Percentiles rank a stretch among this genome's conserved stretches.
Evolutionary conservation across 2,113 vertebrate species (phyloP).

Genomic region (Trinectes maculatus): DNA sequence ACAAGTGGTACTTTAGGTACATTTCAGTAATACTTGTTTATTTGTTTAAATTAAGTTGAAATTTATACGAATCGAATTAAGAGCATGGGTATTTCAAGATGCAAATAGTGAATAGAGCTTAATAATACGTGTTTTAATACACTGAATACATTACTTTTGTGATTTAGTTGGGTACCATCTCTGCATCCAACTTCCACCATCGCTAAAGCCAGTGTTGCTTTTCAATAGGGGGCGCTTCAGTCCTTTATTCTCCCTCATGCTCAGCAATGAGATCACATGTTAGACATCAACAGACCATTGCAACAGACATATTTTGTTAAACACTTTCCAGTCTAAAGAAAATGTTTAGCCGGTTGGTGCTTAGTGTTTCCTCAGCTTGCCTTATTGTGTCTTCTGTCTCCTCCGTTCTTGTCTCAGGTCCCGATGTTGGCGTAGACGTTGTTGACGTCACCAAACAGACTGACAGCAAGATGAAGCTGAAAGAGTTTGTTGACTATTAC

Average conservation of each 20-base stretch:
- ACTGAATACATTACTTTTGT: too few species aligned
- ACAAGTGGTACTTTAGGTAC: too few species aligned
- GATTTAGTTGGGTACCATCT: too few species aligned
- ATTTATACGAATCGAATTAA: too few species aligned
- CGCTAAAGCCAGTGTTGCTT: too few species aligned
- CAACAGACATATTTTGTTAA: conserved; percentile 2
- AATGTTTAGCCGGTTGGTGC: conserved; percentile 1
- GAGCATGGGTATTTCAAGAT: too few species aligned
- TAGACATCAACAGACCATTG: neutral
- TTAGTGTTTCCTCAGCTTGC: neutral
- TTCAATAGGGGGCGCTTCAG: conserved; percentile 27
- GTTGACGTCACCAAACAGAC: conserved; percentile 97
- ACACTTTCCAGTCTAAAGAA: conserved; percentile 8
- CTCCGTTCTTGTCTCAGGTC: conserved; percentile 78
- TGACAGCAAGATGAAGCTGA: conserved; percentile 96
- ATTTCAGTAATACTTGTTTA: too few species aligned
- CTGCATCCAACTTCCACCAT: too few species aligned
- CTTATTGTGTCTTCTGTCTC: neutral
- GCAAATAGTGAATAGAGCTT: too few species aligned
- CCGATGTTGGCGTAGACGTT: conserved; percentile 93
- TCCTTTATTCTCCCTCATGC: neutral
- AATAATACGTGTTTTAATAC: too few species aligned
- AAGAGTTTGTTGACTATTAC: conserved; percentile 98
- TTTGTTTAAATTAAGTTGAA: too few species aligned
- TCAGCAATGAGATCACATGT: conserved; percentile 21